phyloP scores from a whole-genome alignment of 2,797 vertebrate species.

The Mormyrus proboscirostris region DNA sequence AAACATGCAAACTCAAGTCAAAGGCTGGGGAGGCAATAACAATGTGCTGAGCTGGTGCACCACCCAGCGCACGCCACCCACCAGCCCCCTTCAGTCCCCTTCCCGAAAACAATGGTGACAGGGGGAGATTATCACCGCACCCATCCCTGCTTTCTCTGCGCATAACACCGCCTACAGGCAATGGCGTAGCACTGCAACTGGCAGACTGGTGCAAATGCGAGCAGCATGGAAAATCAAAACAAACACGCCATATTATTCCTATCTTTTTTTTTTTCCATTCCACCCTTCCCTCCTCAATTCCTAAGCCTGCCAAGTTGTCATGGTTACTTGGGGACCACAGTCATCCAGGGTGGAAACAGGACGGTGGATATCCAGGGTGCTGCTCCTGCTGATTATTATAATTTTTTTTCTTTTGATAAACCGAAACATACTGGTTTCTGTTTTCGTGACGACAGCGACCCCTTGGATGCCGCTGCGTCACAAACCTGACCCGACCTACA shows the following conservation, averaged over 20 bases:
- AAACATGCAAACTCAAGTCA: neutral
- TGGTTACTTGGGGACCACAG: constrained; percentile 40
- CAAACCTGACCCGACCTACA: neutral
- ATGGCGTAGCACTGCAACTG: neutral
- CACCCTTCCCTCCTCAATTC: constrained; percentile 27
- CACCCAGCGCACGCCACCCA: neutral
- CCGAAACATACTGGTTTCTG: neutral
- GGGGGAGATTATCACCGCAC: neutral
- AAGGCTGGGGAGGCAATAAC: neutral
- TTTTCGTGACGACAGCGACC: neutral
- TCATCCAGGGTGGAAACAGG: neutral
- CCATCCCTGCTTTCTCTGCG: neutral
- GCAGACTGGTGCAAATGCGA: neutral
- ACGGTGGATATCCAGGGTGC: neutral
- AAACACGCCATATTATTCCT: constrained; percentile 27
- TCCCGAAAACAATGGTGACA: neutral
- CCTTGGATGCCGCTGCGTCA: neutral
- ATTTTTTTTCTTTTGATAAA: neutral
- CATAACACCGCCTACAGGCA: neutral
- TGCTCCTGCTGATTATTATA: neutral
- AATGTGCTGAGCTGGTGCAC: neutral
- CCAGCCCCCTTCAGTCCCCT: neutral
- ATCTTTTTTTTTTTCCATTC: constrained; percentile 14
- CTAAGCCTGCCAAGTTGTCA: constrained; percentile 42
- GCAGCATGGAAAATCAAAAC: constrained; percentile 36